phyloP scores from a whole-genome alignment of 2,113 vertebrate species.

The Tachycineta bicolor region DNA sequence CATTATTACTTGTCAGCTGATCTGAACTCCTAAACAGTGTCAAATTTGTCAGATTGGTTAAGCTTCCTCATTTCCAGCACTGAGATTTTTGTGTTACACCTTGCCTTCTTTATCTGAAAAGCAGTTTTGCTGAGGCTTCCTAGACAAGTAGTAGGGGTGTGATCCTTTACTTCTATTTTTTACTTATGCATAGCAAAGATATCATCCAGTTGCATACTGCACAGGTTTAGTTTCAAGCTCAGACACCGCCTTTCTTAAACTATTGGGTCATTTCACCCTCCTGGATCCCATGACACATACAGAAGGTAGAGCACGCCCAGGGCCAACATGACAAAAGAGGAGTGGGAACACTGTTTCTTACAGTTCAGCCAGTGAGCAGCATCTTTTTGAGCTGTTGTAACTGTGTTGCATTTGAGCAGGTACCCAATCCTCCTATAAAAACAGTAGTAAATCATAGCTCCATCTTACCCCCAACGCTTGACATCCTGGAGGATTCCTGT shows the following conservation, averaged over 20 bases:
- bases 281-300: neutral
- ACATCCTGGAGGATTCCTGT: slow-evolving; percentile 86
- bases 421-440: neutral
- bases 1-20: neutral
- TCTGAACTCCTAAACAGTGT: neutral
- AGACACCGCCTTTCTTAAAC: neutral
- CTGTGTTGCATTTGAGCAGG: neutral
- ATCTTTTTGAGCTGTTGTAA: neutral
- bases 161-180: neutral
- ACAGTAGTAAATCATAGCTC: neutral
- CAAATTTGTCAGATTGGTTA: neutral
- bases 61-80: neutral
- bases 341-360: neutral
- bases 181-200: neutral
- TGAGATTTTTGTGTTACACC: neutral
- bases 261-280: neutral
- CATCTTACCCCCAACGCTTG: slow-evolving; percentile 83
- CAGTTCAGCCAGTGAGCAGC: neutral
- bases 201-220: neutral
- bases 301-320: neutral
- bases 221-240: neutral
- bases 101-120: neutral
- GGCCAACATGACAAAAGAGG: neutral
- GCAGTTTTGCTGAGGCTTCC: neutral
- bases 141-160: neutral